Evolutionary conservation across 2,797 vertebrate species (phyloP), one percentile per base, ranked within the genome.

Genomic region (Malacoctenus gilli): DNA sequence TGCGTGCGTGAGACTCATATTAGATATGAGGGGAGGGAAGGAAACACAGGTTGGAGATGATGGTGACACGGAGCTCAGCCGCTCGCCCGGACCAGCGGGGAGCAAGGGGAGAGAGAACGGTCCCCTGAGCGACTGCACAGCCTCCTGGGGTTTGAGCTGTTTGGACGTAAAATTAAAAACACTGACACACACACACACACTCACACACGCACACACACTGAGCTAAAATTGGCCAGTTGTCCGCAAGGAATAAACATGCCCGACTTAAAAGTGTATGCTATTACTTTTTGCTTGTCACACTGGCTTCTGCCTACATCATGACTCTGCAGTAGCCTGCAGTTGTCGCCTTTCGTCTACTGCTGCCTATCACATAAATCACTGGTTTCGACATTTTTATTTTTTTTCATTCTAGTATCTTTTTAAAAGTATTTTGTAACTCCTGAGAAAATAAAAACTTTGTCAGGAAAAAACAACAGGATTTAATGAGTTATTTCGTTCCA

Each of bases 31-130:
- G 52, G n/a, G 66, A 65, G 59, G 57, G 61, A 69, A 74, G 61
- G 60, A 77, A 78, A 78, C 72, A 75, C 72, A 77, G 73, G 74
- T 82, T 85, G 64, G 67, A 79, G 79, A 87, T 67, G 79, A 87
- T 67, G 57, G 73, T 80, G 84, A 87, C 73, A 87, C 77, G 75
- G 68, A 75, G 78, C 82, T 76, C 82, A 80, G 83, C 75, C 55
- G 59, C 72, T 85, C 64, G 70, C 73, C 69, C 59, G 44, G 80
- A 84, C 77, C 85, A 86, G 84, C 70, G 48, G 83, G 81, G 79
- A 65, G 72, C 62, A 52, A 21, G 23, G 63, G 64, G 46, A 77
- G 38, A 56, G 56, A 70, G 74, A 77, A 28, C 21, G 20, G 53
- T 62, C 63, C 81, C 68, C 65, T 59, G 58, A 74, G 74, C 57